These are phyloP conservation scores for Seriola rivoliana DNA, from an alignment of 2,113 vertebrate genomes.

Conservation along the genomic window DNA sequence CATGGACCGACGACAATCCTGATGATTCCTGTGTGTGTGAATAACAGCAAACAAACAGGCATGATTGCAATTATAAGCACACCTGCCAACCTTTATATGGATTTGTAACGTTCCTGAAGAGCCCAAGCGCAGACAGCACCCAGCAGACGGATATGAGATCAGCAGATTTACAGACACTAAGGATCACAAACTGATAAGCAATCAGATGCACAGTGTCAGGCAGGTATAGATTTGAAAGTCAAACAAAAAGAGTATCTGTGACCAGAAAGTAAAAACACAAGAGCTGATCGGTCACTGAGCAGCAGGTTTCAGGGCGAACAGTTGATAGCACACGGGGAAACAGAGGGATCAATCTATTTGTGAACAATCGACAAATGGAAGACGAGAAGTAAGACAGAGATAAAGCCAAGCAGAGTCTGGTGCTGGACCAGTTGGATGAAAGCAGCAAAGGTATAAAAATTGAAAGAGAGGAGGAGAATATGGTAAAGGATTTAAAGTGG, in stretches of 20 bases:
- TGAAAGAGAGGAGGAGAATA: not conserved
- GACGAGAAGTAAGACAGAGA: not conserved
- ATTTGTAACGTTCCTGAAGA: conserved; percentile 49
- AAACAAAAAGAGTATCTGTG: not conserved
- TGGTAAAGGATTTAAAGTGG: not conserved
- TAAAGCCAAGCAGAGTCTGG: not conserved
- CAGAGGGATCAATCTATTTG: not conserved
- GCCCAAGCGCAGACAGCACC: conserved; percentile 6
- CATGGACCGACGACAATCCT: conserved; percentile 28
- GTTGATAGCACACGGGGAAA: not conserved
- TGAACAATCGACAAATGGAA: not conserved
- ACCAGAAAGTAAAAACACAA: not conserved
- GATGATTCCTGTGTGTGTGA: conserved; percentile 38
- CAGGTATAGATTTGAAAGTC: not conserved
- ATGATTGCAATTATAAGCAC: conserved; percentile 49
- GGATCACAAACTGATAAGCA: conserved; percentile 14
- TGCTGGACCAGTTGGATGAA: too few relatives aligned
- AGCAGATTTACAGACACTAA: conserved; percentile 11
- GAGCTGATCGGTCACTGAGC: conserved; percentile 14
- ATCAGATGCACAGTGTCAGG: conserved; percentile 19
- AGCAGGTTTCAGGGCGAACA: not conserved
- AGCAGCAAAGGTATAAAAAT: not conserved
- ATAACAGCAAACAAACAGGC: conserved; percentile 47
- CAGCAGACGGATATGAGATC: conserved; percentile 48
- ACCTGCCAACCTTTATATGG: conserved; percentile 62